Percentiles rank a stretch among this genome's conserved stretches.
Evolutionary conservation across 2,113 vertebrate species (phyloP).

Genomic region (Clinocottus analis): DNA sequence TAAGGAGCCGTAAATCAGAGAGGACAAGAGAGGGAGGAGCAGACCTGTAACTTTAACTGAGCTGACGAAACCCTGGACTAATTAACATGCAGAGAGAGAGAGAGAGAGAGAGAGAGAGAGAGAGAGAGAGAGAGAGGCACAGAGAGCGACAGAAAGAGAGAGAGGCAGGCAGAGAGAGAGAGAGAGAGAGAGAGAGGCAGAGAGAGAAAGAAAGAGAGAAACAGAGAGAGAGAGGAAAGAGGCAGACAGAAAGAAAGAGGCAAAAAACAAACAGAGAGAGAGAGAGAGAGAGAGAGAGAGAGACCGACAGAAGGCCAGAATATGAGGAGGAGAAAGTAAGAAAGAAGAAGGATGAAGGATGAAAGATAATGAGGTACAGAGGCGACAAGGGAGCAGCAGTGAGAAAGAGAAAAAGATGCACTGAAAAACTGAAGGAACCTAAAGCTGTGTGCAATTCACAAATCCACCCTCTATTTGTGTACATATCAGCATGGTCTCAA

Average conservation of each 20-base stretch:
- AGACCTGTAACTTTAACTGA: conserved; percentile 74
- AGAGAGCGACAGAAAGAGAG: no score
- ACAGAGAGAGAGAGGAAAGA: background rate
- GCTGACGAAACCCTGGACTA: conserved; percentile 49
- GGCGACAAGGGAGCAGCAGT: background rate
- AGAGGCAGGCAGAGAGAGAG: background rate
- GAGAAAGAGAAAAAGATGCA: background rate
- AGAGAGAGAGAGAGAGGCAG: background rate
- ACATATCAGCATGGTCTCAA: background rate
- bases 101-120: background rate
- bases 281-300: background rate
- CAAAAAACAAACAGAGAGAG: no score
- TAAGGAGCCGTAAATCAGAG: conserved; percentile 73
- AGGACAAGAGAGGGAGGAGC: conserved; percentile 38
- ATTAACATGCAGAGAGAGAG: conserved; percentile 56
- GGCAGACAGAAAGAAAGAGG: background rate
- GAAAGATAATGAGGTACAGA: conserved; percentile 30
- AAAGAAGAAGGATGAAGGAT: conserved; percentile 25
- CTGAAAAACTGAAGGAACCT: background rate
- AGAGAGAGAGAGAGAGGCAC: background rate
- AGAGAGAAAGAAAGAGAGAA: no score
- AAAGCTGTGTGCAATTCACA: no score
- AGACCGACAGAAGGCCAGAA: background rate
- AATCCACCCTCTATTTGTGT: background rate
- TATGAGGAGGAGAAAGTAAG: background rate